phyloP scores from a whole-genome alignment of 2,888 invertebrate species.

The Eugnorisma glareosa region DNA sequence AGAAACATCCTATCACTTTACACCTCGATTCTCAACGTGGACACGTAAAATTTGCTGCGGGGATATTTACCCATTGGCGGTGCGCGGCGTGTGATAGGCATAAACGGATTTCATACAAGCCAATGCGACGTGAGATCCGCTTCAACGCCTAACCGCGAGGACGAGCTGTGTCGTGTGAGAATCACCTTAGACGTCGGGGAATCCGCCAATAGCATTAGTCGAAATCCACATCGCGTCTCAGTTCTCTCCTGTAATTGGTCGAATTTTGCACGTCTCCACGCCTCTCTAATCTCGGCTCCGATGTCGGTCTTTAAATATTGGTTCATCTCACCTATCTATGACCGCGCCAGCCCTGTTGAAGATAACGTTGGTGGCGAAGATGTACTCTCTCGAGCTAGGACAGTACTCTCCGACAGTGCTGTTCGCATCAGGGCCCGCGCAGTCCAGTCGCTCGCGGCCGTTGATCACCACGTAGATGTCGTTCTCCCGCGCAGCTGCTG shows the following conservation, averaged over 20 bases:
- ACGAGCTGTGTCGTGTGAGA: not conserved
- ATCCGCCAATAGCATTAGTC: not conserved
- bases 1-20: no score
- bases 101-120: no score
- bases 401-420: slow-evolving; percentile 84
- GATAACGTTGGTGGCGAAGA: slow-evolving; percentile 95
- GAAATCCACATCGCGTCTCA: no score
- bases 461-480: slow-evolving; percentile 93
- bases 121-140: no score
- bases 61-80: no score
- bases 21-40: no score
- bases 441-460: slow-evolving; percentile 91
- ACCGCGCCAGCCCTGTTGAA: slow-evolving; percentile 93
- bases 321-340: slow-evolving; percentile 91
- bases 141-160: no score
- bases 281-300: not conserved
- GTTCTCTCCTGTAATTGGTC: not conserved
- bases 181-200: not conserved
- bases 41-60: no score
- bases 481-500: slow-evolving; percentile 90
- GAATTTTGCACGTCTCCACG: not conserved
- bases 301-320: not conserved
- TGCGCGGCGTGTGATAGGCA: not conserved
- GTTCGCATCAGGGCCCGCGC: slow-evolving; percentile 75
- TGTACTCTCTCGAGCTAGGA: slow-evolving; percentile 84